Percentiles rank a stretch among this genome's conserved stretches.
These are phyloP conservation scores for Rotaria socialis DNA, from an alignment of 2,888 invertebrate species.

Conservation along the genomic window DNA sequence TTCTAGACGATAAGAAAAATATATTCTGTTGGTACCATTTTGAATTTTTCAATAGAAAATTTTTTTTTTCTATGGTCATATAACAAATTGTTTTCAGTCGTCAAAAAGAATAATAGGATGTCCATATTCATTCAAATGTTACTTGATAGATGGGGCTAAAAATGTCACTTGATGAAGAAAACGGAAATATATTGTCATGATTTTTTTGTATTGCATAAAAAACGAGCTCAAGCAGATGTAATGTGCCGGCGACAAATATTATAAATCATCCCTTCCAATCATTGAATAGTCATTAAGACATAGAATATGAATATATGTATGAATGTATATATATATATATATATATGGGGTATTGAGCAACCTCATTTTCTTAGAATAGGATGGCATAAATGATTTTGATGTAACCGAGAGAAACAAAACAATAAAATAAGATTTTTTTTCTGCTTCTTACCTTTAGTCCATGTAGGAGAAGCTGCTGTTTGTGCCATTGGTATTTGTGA, in stretches of 20 bases:
- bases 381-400: neutral
- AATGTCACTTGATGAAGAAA: neutral
- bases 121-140: neutral
- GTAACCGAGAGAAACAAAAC: neutral
- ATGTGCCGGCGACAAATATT: slow-evolving; percentile 23
- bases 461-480: neutral
- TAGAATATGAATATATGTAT: neutral
- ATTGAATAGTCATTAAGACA: slow-evolving; percentile 9
- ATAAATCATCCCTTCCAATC: slow-evolving; percentile 23
- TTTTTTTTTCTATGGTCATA: neutral
- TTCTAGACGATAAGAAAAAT: too few species aligned
- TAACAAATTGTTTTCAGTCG: neutral
- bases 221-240: slow-evolving; percentile 20
- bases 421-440: neutral
- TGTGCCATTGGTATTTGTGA: neutral
- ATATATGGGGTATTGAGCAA: slow-evolving; percentile 16
- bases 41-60: too few species aligned
- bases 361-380: neutral
- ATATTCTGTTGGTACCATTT: too few species aligned
- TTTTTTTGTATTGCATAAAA: slow-evolving; percentile 6
- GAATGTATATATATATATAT: neutral
- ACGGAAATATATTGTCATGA: slow-evolving; percentile 14
- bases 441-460: neutral
- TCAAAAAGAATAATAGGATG: neutral
- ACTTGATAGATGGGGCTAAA: neutral